These are phyloP conservation scores for Lacerta bilineata DNA, from an alignment of 2,797 vertebrate species.

Conservation along the genomic window DNA sequence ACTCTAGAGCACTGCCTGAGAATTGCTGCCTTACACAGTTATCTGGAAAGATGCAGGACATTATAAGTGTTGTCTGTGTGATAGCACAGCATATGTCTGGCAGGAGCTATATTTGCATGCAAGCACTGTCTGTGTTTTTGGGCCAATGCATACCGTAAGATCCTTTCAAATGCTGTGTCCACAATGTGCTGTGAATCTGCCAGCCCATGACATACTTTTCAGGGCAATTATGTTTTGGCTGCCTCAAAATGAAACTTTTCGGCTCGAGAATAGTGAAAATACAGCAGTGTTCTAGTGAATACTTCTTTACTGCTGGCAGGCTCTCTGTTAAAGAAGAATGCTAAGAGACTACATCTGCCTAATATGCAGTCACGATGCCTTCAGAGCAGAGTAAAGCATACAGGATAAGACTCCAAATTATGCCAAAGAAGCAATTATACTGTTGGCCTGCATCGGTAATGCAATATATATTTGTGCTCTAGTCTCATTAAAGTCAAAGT, in stretches of 20 bases:
- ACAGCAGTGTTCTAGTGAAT: neutral
- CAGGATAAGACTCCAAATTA: neutral
- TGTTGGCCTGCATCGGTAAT: neutral
- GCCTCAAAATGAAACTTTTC: neutral
- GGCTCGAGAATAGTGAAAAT: neutral
- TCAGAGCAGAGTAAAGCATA: neutral
- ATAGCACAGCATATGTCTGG: neutral
- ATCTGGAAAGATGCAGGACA: neutral
- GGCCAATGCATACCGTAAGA: neutral
- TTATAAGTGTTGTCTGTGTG: neutral
- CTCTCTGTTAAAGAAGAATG: neutral
- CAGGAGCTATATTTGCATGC: neutral
- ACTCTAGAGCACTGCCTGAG: neutral
- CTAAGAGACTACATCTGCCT: neutral
- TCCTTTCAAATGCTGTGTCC: no score
- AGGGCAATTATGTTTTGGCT: neutral
- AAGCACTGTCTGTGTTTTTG: neutral
- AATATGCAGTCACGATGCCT: neutral
- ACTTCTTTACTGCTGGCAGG: neutral
- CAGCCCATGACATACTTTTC: neutral
- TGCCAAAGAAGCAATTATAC: neutral
- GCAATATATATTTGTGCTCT: neutral
- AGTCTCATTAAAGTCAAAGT: neutral
- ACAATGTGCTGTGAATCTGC: neutral
- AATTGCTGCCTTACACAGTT: neutral